Evolutionary conservation across 1,140 invertebrate genomes (phyloP).

Genomic region (Pentalonia nigronervosa): DNA sequence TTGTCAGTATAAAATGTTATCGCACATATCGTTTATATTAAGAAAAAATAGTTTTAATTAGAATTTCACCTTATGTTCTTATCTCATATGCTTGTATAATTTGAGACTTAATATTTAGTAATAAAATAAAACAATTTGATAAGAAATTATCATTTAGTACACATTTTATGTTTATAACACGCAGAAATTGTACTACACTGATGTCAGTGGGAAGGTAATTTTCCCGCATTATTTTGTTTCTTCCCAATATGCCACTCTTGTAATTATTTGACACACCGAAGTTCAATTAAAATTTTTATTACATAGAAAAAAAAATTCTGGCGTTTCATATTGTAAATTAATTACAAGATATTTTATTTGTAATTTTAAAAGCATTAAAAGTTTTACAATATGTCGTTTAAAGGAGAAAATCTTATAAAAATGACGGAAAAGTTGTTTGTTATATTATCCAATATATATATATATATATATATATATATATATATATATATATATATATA

Average conservation of each 20-base stretch:
- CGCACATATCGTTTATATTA: background rate
- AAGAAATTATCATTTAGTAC: background rate
- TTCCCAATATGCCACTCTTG: no score
- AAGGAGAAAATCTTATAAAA: background rate
- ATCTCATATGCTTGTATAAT: no score
- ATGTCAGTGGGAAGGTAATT: no score
- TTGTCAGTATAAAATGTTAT: background rate
- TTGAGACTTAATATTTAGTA: background rate
- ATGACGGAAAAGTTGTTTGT: background rate
- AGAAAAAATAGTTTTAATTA: background rate
- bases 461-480: no score
- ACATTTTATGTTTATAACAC: no score
- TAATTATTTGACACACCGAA: background rate
- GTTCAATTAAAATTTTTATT: background rate
- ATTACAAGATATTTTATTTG: background rate
- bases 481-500: no score
- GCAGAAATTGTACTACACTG: no score
- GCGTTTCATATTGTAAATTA: background rate
- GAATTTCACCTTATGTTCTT: background rate
- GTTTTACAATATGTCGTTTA: constrained; percentile 1
- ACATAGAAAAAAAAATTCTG: background rate
- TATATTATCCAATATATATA: no score
- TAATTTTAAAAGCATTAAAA: background rate
- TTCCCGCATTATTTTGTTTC: no score
- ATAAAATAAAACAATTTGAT: no score